phyloP scores from a whole-genome alignment of 1,140 invertebrate species.

The Brachionus manjavacas region DNA sequence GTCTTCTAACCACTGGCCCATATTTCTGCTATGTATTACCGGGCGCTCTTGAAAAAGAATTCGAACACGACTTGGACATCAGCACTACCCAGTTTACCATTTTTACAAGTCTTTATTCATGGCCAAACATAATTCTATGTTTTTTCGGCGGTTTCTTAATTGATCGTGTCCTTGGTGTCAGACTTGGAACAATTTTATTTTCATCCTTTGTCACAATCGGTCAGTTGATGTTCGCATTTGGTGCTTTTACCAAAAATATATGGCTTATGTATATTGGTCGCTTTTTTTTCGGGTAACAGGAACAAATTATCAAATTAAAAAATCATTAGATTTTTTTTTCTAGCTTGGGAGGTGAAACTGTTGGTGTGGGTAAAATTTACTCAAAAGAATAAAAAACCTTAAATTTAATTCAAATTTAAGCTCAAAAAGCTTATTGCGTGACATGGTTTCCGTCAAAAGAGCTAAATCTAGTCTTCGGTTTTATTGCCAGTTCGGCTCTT shows the following conservation, averaged over 20 bases:
- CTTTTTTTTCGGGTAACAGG: constrained; percentile 82
- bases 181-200: constrained; percentile 84
- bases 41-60: constrained; percentile 15
- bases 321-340: not conserved
- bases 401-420: not conserved
- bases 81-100: constrained; percentile 14
- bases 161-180: constrained; percentile 70
- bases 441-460: constrained; percentile 36
- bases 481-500: constrained; percentile 9
- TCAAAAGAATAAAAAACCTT: not conserved
- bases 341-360: constrained; percentile 40
- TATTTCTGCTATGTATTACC: constrained; percentile 42
- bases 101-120: constrained; percentile 21
- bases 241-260: constrained; percentile 69
- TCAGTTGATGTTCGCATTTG: constrained; percentile 74
- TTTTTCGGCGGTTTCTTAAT: constrained; percentile 41
- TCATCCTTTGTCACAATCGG: constrained; percentile 75
- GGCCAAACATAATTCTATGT: constrained; percentile 36
- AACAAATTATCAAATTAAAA: not conserved
- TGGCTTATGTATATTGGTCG: constrained; percentile 86
- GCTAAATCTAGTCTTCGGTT: constrained; percentile 40
- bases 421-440: constrained; percentile 38
- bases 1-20: constrained; percentile 22
- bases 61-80: constrained; percentile 25
- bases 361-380: not conserved